Conservation (phyloP, 2,888 invertebrate genomes). For the Eristalis intricaria region DNA sequence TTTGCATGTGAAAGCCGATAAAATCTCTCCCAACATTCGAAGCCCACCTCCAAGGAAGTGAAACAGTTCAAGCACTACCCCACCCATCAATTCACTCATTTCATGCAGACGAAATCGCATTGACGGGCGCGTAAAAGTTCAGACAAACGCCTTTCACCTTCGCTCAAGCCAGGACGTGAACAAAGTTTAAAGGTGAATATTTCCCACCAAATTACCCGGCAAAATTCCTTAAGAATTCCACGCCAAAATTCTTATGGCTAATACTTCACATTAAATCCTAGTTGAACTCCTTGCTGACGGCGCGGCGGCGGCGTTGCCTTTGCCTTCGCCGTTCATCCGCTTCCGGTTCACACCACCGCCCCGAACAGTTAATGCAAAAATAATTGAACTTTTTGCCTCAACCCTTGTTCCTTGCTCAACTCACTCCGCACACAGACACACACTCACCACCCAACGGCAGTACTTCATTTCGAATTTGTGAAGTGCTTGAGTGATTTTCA, state of each 20-base stretch:
- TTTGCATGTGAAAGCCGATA: background rate
- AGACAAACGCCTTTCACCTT: background rate
- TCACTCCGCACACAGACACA: background rate
- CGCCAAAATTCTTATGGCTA: background rate
- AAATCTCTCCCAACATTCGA: background rate
- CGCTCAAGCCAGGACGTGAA: background rate
- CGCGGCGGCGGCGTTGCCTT: background rate
- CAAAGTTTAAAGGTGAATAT: constrained; percentile 2
- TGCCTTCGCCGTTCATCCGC: background rate
- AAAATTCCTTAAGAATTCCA: background rate
- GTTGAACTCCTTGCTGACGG: constrained; percentile 9
- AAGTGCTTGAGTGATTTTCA: constrained; percentile 58
- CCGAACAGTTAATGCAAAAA: constrained; percentile 36
- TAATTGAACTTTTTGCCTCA: constrained; percentile 39
- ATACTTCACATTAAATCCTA: background rate
- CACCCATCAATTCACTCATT: background rate
- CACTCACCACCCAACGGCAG: background rate
- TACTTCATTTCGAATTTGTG: constrained; percentile 33
- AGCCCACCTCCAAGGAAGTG: background rate
- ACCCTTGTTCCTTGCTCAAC: background rate
- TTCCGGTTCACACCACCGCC: constrained; percentile 16
- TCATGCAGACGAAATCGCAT: background rate
- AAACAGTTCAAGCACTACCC: background rate
- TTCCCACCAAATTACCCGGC: background rate
- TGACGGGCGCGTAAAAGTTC: background rate